Percentiles rank a stretch among this genome's conserved stretches.
Conservation (phyloP, 2,888 invertebrate genomes). For the Cryptophagus acutangulus region DNA sequence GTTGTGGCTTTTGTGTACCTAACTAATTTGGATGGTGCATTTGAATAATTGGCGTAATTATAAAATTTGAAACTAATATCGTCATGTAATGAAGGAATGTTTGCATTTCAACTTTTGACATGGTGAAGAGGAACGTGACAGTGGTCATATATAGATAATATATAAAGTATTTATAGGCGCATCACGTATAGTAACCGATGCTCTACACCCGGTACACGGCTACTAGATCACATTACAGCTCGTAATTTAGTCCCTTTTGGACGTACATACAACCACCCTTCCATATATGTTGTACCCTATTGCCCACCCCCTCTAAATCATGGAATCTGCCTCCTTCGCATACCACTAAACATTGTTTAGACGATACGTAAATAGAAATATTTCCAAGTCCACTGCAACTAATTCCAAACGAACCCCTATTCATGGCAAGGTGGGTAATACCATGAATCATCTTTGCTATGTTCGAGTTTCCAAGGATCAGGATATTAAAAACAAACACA, state of each 20-base stretch:
- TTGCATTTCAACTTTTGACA: conserved; percentile 9
- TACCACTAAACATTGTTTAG: no score
- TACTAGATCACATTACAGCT: conserved; percentile 42
- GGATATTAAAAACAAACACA: not conserved
- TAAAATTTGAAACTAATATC: not conserved
- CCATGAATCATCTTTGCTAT: no score
- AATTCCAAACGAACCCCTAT: no score
- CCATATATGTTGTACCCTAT: conserved; percentile 2
- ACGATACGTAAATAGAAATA: no score
- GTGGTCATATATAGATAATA: conserved; percentile 36
- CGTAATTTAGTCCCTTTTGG: conserved; percentile 40
- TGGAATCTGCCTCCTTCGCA: no score
- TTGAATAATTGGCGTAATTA: not conserved
- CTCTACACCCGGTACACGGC: conserved; percentile 41
- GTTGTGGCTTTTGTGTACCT: no score
- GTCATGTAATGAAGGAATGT: not conserved
- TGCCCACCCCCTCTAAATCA: no score
- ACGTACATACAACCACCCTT: conserved; percentile 10
- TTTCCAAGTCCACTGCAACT: no score
- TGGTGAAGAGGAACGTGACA: conserved; percentile 22
- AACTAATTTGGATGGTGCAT: no score
- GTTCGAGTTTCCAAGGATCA: not conserved
- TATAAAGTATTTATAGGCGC: conserved; percentile 40
- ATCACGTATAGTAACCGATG: conserved; percentile 44
- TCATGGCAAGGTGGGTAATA: no score